Evolutionary conservation across 2,888 invertebrate species (phyloP).

Genomic region (Glaucopsyche alexis): DNA sequence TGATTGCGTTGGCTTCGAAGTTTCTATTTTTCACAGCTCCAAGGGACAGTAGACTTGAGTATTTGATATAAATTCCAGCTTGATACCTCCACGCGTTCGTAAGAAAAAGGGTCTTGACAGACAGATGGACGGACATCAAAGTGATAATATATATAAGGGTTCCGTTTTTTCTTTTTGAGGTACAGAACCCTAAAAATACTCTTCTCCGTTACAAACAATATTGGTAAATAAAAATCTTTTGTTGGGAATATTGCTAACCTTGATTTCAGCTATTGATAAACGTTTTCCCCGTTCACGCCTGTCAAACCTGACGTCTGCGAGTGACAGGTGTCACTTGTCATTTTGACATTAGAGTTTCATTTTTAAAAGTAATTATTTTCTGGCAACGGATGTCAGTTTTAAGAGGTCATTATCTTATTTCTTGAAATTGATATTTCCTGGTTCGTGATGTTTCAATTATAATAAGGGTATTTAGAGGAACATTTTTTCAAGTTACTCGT

Average conservation of each 20-base stretch:
- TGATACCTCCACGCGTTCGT: too few relatives aligned
- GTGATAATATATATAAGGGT: too few relatives aligned
- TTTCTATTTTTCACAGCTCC: too few relatives aligned
- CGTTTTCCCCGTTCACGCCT: slow-evolving; percentile 17
- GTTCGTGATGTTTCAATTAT: background rate
- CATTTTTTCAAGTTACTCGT: too few relatives aligned
- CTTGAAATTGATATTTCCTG: slow-evolving; percentile 15
- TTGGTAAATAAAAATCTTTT: background rate
- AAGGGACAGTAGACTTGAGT: too few relatives aligned
- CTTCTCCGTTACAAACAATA: background rate
- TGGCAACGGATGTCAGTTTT: background rate
- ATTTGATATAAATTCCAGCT: too few relatives aligned
- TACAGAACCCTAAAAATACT: too few relatives aligned
- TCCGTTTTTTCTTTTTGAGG: too few relatives aligned
- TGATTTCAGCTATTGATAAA: slow-evolving; percentile 11
- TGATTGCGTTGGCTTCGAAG: too few relatives aligned
- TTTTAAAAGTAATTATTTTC: slow-evolving; percentile 23
- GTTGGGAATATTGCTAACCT: background rate
- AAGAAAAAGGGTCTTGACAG: too few relatives aligned
- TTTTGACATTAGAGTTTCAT: slow-evolving; percentile 16
- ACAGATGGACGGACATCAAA: too few relatives aligned
- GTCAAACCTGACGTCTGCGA: slow-evolving; percentile 10
- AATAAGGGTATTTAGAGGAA: background rate
- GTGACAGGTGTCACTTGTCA: slow-evolving; percentile 24
- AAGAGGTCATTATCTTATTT: background rate